Base-by-base conservation (phyloP, 2,797 vertebrate genomes). In the Hydrolagus colliei region DNA sequence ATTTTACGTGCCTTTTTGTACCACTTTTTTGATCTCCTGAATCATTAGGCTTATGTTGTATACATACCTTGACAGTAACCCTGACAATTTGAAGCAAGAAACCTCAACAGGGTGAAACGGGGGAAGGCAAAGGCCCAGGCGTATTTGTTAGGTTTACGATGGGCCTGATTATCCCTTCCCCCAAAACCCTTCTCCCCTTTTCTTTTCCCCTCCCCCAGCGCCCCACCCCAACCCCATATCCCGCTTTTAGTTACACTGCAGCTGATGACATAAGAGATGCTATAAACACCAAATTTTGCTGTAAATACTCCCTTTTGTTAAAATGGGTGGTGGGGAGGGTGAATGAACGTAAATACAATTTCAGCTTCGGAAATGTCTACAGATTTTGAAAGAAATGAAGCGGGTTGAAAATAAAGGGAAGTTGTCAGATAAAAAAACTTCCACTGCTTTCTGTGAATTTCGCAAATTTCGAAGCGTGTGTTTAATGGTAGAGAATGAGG, bases 1-100 rank as follows among this genome's bases (percentile, higher is more conserved):
- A 97, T 98, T 97, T 98, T 98, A 97, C 95, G 98, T 99, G 98
- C 97, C 98, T 99, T 99, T 98, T 98, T 98, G 97, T 98, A 98
- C 41, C 97, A 97, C 98, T 98, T 97, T 97, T 96, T 94, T 95
- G 95, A 97, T 97, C 93, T n/a, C 20, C 18, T 93, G 96, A 97
- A 93, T 92, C 92, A 96, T 97, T 98, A 98, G 96, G 97, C 98
- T 98, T 98, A 96, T 96, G 96, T 99, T 98, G 41, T 52, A 52
- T 52, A 95, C 96, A 98, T 96, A 97, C 97, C 98, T 99, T 98
- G 98, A 97, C 95, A 96, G 96, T 98, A 97, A 41, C 65, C 52
- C 96, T 97, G 97, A 98, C 96, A 32, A 96, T 97, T 95, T 96
- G 95, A 96, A 96, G 95, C 41, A 6, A 3, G 41, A 52, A 93